phyloP scores from a whole-genome alignment of 2,888 invertebrate genomes.

The Yponomeuta cagnagella region DNA sequence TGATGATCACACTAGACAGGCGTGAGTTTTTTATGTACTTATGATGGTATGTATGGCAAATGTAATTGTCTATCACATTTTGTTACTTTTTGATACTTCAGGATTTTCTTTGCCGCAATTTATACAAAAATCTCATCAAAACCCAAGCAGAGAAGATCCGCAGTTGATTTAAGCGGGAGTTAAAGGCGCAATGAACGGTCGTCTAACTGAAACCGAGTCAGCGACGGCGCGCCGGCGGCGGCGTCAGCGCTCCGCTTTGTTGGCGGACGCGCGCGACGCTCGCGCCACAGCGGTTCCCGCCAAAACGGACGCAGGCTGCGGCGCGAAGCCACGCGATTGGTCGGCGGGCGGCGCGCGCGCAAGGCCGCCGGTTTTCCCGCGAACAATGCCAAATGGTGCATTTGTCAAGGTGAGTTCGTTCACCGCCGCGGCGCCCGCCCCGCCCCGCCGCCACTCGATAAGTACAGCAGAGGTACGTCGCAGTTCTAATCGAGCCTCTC shows the following conservation, averaged over 20 bases:
- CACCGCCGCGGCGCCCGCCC: slow-evolving; percentile 63
- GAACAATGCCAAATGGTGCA: slow-evolving; percentile 77
- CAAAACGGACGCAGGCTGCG: slow-evolving; percentile 70
- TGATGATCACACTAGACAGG: too few relatives aligned
- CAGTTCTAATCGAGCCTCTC: neutral
- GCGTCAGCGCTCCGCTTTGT: neutral
- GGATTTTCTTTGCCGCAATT: neutral
- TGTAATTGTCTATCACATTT: too few relatives aligned
- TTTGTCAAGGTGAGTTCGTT: slow-evolving; percentile 77
- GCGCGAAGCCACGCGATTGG: slow-evolving; percentile 70
- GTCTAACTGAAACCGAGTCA: slow-evolving; percentile 34
- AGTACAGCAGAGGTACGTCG: neutral
- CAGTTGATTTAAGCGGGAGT: neutral
- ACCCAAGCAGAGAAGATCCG: neutral
- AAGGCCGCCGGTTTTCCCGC: slow-evolving; percentile 76
- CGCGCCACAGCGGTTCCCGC: slow-evolving; percentile 43
- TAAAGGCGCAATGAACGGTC: slow-evolving; percentile 28
- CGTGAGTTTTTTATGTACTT: too few relatives aligned
- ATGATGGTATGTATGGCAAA: too few relatives aligned
- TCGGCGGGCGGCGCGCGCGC: slow-evolving; percentile 57
- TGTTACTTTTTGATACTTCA: neutral
- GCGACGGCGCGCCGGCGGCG: neutral
- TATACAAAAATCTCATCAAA: neutral
- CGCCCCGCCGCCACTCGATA: slow-evolving; percentile 22
- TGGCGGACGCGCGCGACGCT: slow-evolving; percentile 28